A percentile compares a stretch with the other conserved stretches of the same genome.
These are phyloP conservation scores for Microtus ochrogaster DNA, from an alignment of 2,113 vertebrate species.

Conservation along the genomic window DNA sequence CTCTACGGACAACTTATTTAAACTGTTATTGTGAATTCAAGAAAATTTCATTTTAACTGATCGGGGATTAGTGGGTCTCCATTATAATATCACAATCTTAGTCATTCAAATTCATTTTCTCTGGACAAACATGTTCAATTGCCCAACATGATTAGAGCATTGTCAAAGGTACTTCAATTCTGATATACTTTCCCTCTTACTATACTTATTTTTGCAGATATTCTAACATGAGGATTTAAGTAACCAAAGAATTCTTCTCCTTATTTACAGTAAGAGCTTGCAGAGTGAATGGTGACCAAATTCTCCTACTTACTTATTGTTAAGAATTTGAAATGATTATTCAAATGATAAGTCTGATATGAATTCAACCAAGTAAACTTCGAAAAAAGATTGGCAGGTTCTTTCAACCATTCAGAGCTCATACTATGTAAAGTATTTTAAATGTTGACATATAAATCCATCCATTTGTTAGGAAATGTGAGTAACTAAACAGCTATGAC, in stretches of 20 bases:
- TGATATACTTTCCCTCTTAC: neutral
- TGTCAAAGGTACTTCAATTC: constrained; percentile 52
- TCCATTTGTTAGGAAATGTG: constrained; percentile 26
- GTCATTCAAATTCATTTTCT: constrained; percentile 40
- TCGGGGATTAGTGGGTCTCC: neutral
- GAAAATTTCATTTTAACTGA: constrained; percentile 64
- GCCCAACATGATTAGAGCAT: constrained; percentile 16
- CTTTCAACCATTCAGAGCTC: constrained; percentile 44
- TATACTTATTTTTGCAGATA: constrained; percentile 54
- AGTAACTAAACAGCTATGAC: neutral
- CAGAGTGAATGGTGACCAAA: neutral
- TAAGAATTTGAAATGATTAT: constrained; percentile 50
- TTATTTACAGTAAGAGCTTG: constrained; percentile 22
- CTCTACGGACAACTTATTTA: constrained; percentile 58
- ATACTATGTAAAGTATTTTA: neutral
- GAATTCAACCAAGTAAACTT: neutral
- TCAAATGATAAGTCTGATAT: constrained; percentile 40
- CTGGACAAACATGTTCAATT: constrained; percentile 59
- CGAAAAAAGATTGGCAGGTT: constrained; percentile 3
- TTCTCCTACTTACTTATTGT: constrained; percentile 45
- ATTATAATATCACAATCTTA: constrained; percentile 13
- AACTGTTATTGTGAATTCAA: constrained; percentile 64
- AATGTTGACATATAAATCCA: constrained; percentile 57
- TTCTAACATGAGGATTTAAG: constrained; percentile 40
- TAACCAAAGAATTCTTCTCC: constrained; percentile 63